Conservation (phyloP, 35 echinoderm and acorn worm species). For the Acanthaster planci region DNA sequence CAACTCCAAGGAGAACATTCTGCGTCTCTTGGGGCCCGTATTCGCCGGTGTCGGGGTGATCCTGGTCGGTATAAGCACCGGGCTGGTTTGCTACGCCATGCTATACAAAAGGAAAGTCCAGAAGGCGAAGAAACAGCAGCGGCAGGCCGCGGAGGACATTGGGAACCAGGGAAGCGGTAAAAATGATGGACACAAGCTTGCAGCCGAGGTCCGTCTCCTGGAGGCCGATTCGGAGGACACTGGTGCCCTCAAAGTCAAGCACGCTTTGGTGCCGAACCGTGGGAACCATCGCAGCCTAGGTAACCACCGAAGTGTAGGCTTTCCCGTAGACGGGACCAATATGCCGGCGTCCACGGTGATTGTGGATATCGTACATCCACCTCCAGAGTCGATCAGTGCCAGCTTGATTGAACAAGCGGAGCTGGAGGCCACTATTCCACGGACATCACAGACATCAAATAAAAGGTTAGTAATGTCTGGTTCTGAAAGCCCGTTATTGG, state of each 20-base stretch:
- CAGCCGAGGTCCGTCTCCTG: slow-evolving; percentile 10
- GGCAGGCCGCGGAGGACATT: neutral
- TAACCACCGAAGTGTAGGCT: neutral
- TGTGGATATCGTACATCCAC: slow-evolving; percentile 19
- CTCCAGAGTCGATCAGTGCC: neutral
- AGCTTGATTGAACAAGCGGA: neutral
- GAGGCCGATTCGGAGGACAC: neutral
- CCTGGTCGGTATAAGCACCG: slow-evolving; percentile 13
- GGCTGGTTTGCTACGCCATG: slow-evolving; percentile 5
- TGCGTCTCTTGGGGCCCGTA: neutral
- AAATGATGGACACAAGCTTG: neutral
- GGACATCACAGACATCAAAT: neutral
- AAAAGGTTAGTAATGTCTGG: slow-evolving; percentile 1
- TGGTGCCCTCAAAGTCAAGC: neutral
- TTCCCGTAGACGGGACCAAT: neutral
- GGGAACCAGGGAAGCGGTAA: neutral
- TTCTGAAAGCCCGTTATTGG: no score
- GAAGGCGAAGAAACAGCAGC: neutral
- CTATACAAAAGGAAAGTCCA: neutral
- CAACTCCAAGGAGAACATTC: neutral
- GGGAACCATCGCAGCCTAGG: neutral
- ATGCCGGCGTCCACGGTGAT: neutral
- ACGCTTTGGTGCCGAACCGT: neutral
- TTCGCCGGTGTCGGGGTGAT: neutral
- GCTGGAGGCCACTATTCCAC: neutral